Percentiles rank a stretch among this genome's conserved stretches.
Evolutionary conservation across 2,797 vertebrate genomes (phyloP).

Genomic region (Danio choprae): DNA sequence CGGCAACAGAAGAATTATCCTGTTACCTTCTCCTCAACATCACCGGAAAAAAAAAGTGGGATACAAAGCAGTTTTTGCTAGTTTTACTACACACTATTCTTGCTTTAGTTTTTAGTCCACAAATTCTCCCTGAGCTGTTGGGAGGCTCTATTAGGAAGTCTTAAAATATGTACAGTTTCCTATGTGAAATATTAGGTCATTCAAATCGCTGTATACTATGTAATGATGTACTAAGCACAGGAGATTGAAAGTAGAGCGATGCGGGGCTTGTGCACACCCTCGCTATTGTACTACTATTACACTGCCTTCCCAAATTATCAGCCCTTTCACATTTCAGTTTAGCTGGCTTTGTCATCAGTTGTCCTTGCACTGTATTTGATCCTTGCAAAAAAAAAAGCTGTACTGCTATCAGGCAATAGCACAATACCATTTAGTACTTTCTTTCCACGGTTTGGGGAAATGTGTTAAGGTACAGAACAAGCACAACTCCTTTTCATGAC

Average conservation of each 20-base stretch:
- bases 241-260: background rate
- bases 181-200: conserved; percentile 46
- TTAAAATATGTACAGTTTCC: conserved; percentile 43
- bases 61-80: conserved; percentile 58
- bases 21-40: conserved; percentile 44
- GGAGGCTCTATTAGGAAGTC: conserved; percentile 6
- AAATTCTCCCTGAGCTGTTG: conserved; percentile 41
- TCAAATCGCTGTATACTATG: conserved; percentile 17
- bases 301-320: conserved; percentile 4
- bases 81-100: conserved; percentile 49
- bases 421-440: conserved; percentile 7
- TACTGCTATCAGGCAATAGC: background rate
- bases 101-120: conserved; percentile 59
- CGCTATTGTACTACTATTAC: conserved; percentile 11
- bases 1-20: conserved; percentile 49
- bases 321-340: conserved; percentile 10
- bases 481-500: conserved; percentile 28
- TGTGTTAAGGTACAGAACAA: conserved; percentile 33
- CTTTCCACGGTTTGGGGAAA: conserved; percentile 8
- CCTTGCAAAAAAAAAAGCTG: background rate
- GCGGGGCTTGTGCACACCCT: background rate
- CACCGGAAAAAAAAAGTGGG: conserved; percentile 61
- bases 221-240: background rate
- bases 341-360: background rate
- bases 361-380: conserved; percentile 27